phyloP scores from a whole-genome alignment of 1,140 invertebrate species.

The Chymomyza costata region DNA sequence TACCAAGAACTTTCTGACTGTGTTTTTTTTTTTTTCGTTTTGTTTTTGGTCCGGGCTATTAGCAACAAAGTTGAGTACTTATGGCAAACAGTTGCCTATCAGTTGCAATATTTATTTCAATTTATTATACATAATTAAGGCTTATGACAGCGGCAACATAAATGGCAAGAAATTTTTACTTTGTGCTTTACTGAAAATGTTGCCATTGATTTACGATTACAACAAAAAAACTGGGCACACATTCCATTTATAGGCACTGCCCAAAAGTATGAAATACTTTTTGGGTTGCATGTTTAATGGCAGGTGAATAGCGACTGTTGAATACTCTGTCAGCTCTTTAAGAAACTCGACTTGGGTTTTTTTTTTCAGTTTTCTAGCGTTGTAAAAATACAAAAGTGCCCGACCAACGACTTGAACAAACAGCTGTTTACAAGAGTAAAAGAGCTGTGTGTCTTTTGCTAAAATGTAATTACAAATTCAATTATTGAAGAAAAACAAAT shows the following conservation, averaged over 20 bases:
- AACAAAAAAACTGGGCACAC: too few species aligned
- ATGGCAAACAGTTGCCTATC: conserved; percentile 12
- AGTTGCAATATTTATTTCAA: conserved; percentile 20
- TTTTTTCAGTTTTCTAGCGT: conserved; percentile 13
- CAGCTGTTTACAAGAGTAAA: not conserved
- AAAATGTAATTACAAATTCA: too few species aligned
- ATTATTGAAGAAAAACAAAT: too few species aligned
- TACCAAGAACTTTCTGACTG: not conserved
- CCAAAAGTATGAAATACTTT: conserved; percentile 25
- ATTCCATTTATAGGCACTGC: not conserved
- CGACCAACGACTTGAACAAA: conserved; percentile 7
- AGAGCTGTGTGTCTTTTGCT: too few species aligned
- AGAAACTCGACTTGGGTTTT: not conserved
- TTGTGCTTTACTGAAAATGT: conserved; percentile 12
- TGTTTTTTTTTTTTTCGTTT: not conserved
- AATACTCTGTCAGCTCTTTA: not conserved
- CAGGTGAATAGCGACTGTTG: conserved; percentile 4
- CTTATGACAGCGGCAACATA: not conserved
- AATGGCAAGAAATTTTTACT: conserved; percentile 12
- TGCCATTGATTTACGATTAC: not conserved
- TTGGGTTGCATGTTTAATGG: not conserved
- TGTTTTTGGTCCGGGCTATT: conserved; percentile 2
- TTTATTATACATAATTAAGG: conserved; percentile 7
- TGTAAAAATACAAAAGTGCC: conserved; percentile 5
- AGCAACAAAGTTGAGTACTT: conserved; percentile 39